These are phyloP conservation scores for Agelaius tricolor DNA, from an alignment of 2,113 vertebrate species.

Conservation along the genomic window DNA sequence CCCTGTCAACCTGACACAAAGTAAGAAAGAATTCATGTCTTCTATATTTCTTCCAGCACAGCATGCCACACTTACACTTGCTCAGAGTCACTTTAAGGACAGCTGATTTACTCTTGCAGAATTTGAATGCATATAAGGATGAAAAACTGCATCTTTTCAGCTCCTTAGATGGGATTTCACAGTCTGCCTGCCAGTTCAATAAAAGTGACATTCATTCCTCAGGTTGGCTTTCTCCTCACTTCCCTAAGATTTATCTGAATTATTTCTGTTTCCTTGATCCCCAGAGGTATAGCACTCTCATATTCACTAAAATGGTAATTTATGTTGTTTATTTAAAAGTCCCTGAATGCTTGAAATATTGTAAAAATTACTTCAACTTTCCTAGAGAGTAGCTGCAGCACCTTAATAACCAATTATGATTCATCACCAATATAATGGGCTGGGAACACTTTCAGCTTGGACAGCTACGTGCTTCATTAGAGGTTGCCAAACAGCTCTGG, in stretches of 20 bases:
- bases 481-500: too few relatives aligned
- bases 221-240: neutral
- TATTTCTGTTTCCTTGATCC: slow-evolving; percentile 50
- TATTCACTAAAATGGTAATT: neutral
- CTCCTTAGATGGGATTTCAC: slow-evolving; percentile 48
- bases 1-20: neutral
- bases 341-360: neutral
- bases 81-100: slow-evolving; percentile 28
- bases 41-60: neutral
- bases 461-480: too few relatives aligned
- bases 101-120: slow-evolving; percentile 47
- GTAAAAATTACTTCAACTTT: slow-evolving; percentile 1
- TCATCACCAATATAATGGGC: too few relatives aligned
- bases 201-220: neutral
- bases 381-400: too few relatives aligned
- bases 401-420: too few relatives aligned
- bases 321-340: slow-evolving; percentile 28
- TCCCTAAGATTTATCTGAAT: slow-evolving; percentile 36
- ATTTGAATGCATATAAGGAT: slow-evolving; percentile 43
- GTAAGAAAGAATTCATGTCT: neutral
- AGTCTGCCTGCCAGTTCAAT: slow-evolving; percentile 45
- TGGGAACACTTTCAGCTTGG: too few relatives aligned
- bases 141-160: neutral
- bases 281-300: neutral
- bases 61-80: neutral